These are phyloP conservation scores for Eurypyga helias DNA, from an alignment of 2,113 vertebrate species.

Conservation along the genomic window DNA sequence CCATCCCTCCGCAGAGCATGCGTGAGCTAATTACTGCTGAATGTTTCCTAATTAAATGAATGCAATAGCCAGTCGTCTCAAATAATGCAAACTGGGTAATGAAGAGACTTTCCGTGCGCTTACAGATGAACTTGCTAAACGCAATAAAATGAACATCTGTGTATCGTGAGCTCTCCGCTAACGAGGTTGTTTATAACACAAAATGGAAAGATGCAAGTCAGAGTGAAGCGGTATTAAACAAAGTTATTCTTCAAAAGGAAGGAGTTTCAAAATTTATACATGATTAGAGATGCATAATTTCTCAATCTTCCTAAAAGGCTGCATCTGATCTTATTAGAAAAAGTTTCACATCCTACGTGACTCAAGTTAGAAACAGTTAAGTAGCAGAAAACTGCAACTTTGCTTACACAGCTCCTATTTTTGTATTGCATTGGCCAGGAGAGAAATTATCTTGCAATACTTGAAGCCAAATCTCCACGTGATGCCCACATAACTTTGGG, in stretches of 20 bases:
- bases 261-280: not conserved
- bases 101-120: not conserved
- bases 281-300: not conserved
- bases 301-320: not conserved
- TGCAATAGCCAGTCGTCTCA: not conserved
- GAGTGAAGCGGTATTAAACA: not conserved
- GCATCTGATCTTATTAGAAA: not conserved
- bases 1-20: not conserved
- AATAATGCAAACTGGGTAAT: not conserved
- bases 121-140: not conserved
- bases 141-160: not conserved
- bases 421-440: not conserved
- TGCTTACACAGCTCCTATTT: not conserved
- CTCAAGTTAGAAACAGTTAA: not conserved
- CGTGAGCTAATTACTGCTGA: not conserved
- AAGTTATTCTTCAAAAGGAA: not conserved
- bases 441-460: not conserved
- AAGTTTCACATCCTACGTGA: not conserved
- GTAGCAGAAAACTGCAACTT: not conserved
- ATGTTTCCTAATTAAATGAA: conserved; percentile 29
- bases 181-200: not conserved
- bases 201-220: not conserved
- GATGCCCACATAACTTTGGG: not conserved
- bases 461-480: not conserved
- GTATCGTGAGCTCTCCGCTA: not conserved